A percentile compares a stretch with the other conserved stretches of the same genome.
These are phyloP conservation scores for Phrixothrix hirtus DNA, from an alignment of 2,888 invertebrate species.

Conservation along the genomic window DNA sequence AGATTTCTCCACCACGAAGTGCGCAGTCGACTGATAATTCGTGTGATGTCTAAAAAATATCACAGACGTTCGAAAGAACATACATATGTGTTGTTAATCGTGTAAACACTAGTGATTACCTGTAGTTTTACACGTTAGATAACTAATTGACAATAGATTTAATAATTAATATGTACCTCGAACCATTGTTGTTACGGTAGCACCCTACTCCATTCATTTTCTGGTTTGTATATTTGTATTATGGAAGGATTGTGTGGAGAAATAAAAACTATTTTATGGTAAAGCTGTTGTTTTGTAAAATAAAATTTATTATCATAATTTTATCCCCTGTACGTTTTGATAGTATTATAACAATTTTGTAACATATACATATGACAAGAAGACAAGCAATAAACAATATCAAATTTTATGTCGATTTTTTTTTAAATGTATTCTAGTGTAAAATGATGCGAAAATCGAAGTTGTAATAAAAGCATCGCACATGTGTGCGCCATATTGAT, in stretches of 20 bases:
- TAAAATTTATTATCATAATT: conserved; percentile 16
- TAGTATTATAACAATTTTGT: conserved; percentile 23
- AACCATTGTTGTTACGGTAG: conserved; percentile 25
- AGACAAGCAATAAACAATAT: conserved; percentile 16
- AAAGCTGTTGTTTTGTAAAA: conserved; percentile 21
- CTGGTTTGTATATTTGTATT: conserved; percentile 23
- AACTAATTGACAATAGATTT: conserved; percentile 28
- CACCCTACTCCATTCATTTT: conserved; percentile 9
- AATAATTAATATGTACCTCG: conserved; percentile 22
- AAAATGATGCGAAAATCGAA: no score
- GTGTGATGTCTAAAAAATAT: conserved; percentile 20
- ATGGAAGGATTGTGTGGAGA: conserved; percentile 14
- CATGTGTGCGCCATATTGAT: conserved; percentile 5
- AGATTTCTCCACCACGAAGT: conserved; percentile 20
- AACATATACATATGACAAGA: conserved; percentile 8
- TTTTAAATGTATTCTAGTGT: no score
- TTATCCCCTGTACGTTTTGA: conserved; percentile 27
- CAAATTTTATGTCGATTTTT: conserved; percentile 3
- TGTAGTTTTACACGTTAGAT: conserved; percentile 30
- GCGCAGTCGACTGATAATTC: conserved; percentile 23
- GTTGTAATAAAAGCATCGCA: neutral
- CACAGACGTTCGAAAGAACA: conserved; percentile 23
- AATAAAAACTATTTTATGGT: conserved; percentile 29
- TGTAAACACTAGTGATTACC: conserved; percentile 30
- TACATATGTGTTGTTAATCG: conserved; percentile 25